Evolutionary conservation across 2,888 invertebrate species (phyloP).

Genomic region (Stenodera caucasica): DNA sequence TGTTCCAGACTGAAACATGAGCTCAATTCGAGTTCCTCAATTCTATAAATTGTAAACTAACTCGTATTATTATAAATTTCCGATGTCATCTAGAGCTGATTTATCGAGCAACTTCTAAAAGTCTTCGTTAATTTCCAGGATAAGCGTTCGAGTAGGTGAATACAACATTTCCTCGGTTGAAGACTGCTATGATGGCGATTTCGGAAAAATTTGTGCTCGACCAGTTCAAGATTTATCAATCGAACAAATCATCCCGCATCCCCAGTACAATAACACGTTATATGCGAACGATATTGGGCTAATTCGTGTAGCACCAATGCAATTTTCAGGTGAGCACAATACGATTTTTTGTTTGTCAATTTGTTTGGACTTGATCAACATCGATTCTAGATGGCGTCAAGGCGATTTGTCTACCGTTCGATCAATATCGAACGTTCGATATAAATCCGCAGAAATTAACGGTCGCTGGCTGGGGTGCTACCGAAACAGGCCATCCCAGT

Average conservation of each 20-base stretch:
- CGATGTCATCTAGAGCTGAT: no score
- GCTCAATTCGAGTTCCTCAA: no score
- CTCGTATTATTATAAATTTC: no score
- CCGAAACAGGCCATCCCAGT: constrained; percentile 25
- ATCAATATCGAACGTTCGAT: constrained; percentile 35
- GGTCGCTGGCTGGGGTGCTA: constrained; percentile 72
- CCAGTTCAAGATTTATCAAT: constrained; percentile 60
- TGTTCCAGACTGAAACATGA: no score
- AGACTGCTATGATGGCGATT: constrained; percentile 51
- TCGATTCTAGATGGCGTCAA: constrained; percentile 49
- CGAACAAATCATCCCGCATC: constrained; percentile 58
- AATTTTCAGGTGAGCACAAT: constrained; percentile 49
- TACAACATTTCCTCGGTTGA: constrained; percentile 57
- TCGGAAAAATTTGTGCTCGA: constrained; percentile 52
- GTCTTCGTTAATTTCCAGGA: constrained; percentile 50
- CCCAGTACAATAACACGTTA: constrained; percentile 56
- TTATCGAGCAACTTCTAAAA: no score
- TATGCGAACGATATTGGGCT: constrained; percentile 65
- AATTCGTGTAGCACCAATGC: constrained; percentile 53
- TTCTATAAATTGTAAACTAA: no score
- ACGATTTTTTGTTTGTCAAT: background rate
- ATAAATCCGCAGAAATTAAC: constrained; percentile 54
- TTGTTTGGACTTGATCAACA: background rate
- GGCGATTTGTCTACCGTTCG: constrained; percentile 57
- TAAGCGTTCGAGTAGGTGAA: constrained; percentile 67